Base-by-base conservation (phyloP, 2,888 invertebrate species). In the Melieria crassipennis region DNA sequence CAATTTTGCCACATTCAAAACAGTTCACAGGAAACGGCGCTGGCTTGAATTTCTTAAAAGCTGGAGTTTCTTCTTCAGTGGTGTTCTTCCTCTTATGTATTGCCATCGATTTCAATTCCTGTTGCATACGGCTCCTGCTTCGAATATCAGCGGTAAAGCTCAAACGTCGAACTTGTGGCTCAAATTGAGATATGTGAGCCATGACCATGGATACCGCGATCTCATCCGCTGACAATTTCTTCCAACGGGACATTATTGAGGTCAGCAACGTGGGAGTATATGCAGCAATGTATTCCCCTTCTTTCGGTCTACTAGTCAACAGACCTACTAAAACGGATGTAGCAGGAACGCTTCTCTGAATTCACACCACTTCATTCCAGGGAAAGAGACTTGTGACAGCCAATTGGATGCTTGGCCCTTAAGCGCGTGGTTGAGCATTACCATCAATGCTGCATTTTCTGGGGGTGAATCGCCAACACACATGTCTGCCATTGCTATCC, bases 311-410 rank as follows among this genome's bases (percentile, higher is more conserved):
- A 16, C 16, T 16, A 16, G 16, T 16, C 16, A 16, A 16, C 16
- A 16, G 16, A 16, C 16, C 16, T 16, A 16, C 16, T 16, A 16
- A 16, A 16, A 16, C 1, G 16, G 16, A 16, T 16, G 16, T 2
- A 16, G 16, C 16, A 16, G 16, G 57, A 47, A 11, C 9, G 3
- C n/a, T n/a, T n/a, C n/a, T n/a, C n/a, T n/a, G n/a, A n/a, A n/a
- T n/a, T n/a, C n/a, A n/a, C n/a, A n/a, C 70, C 66, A 70, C 6
- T 7, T 50, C 70, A 70, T 70, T 13, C 58, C 58, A 7, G 58
- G 57, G 42, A 11, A 58, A 4, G 58, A 57, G 47, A 70, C 48
- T 46, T 70, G 70, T 3, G 70, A 56, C 7, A 66, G 30, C 70
- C 70, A 70, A 10, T 16, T n/a, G 10, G 65, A 66, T 5, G 70